Percentiles rank a stretch among this genome's conserved stretches.
phyloP scores from a whole-genome alignment of 2,113 vertebrate species.

The Archocentrus centrarchus region DNA sequence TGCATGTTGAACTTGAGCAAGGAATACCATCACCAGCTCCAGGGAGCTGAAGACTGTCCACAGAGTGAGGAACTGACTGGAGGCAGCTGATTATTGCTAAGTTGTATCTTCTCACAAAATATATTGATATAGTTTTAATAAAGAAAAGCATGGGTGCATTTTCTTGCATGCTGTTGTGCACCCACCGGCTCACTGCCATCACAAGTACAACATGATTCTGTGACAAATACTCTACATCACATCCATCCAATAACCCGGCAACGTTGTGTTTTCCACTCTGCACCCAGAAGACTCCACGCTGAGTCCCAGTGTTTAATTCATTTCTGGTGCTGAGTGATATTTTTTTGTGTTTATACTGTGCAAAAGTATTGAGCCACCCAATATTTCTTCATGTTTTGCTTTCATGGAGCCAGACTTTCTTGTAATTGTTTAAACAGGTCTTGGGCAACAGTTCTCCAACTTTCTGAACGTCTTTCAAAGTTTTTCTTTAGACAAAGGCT shows the following conservation, averaged over 20 bases:
- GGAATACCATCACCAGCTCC: background rate
- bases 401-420: background rate
- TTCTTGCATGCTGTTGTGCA: background rate
- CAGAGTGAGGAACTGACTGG: too few relatives aligned
- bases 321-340: background rate
- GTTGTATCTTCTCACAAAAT: too few relatives aligned
- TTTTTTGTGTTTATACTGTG: background rate
- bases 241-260: background rate
- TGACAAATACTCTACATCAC: background rate
- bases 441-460: too few relatives aligned
- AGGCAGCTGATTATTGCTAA: too few relatives aligned
- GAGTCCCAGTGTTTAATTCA: accelerated
- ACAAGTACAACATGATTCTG: background rate
- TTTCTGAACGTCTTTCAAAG: too few relatives aligned
- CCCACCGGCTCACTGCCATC: background rate
- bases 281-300: background rate
- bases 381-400: background rate
- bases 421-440: too few relatives aligned
- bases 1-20: background rate
- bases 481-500: too few relatives aligned
- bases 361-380: background rate
- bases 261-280: background rate
- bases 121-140: background rate
- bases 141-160: background rate
- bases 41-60: background rate